These are phyloP conservation scores for Moxostoma hubbsi DNA, from an alignment of 2,797 vertebrate species.

Conservation along the genomic window DNA sequence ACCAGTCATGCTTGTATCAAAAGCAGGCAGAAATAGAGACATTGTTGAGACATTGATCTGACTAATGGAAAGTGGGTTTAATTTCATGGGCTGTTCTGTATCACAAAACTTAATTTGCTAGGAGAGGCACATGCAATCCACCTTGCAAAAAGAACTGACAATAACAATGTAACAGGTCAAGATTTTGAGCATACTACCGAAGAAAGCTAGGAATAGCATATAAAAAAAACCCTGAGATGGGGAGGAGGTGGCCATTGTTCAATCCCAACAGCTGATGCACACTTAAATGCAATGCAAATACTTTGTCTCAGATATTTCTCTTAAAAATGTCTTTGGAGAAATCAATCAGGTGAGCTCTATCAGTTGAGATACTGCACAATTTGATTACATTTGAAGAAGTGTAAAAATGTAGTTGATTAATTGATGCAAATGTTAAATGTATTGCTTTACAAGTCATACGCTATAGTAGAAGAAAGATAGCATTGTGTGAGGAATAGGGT, in stretches of 20 bases:
- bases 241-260: neutral
- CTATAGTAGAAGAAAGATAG: too few relatives aligned
- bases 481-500: too few relatives aligned
- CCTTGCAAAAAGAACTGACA: conserved; percentile 21
- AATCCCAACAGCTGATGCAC: neutral
- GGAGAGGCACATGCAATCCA: neutral
- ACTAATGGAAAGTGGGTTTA: conserved; percentile 39
- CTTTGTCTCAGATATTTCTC: conserved; percentile 33
- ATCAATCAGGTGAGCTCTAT: too few relatives aligned
- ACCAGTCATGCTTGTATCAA: conserved; percentile 52
- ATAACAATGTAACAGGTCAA: neutral
- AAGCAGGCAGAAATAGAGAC: conserved; percentile 56
- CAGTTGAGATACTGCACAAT: too few relatives aligned
- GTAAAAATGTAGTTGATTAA: too few relatives aligned
- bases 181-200: too few relatives aligned
- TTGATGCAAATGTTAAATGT: too few relatives aligned
- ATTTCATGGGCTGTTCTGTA: neutral
- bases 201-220: too few relatives aligned
- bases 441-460: too few relatives aligned
- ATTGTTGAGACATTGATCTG: conserved; percentile 63
- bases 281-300: neutral
- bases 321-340: neutral
- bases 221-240: too few relatives aligned
- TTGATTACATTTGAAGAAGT: too few relatives aligned
- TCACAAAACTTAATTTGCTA: conserved; percentile 5